Evolutionary conservation across 53 echinoderm and acorn worm species (phyloP), one percentile per base, ranked within the genome.

Genomic region (Patiria pectinifera): DNA sequence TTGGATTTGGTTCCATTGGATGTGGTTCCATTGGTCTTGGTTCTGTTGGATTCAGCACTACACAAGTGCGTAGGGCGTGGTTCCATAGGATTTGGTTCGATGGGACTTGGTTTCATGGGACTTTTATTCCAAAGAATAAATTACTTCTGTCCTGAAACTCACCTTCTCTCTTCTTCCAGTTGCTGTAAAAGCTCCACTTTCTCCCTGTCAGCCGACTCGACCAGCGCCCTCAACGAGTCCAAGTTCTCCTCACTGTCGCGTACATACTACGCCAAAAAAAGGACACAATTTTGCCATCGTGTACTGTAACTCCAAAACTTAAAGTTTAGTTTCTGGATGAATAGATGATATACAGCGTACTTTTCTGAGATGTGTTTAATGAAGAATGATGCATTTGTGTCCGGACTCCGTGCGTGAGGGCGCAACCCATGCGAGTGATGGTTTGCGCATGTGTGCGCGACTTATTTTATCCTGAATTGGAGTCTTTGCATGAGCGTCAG

Each of bases 111-210:
- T 59, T 11, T 6, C 11, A 11, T 59, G 60, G 60, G 60, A 59
- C 11, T 59, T 59, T n/a, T n/a, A 2, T 13, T 3, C 15, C 15
- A 66, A 18, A 4, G 66, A 46, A 46, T 13, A 46, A 79, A 45
- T 4, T 45, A 2, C 45, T 3, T 10, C 59, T 60, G 11, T 83
- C 83, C 44, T 78, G 24, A 43, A 15, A 78, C 83, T 26, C 59
- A 99, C 99, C 99, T 99, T 95, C 93, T 96, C 71, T 97, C 95
- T 72, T 96, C 96, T 79, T 99, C 99, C 61, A 99, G 82, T 53
- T 96, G 95, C 78, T 99, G 99, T 53, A 96, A 66, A 9, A 97
- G 82, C 80, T 96, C 97, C 85, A 99, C 97, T 71, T 99, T 99
- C 88, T 99, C 99, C 82, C 91, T 93, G 92, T 99, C 99, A 16